Evolutionary conservation across 1,140 invertebrate genomes (phyloP).

Genomic region (Lordiphosa stackelbergi): DNA sequence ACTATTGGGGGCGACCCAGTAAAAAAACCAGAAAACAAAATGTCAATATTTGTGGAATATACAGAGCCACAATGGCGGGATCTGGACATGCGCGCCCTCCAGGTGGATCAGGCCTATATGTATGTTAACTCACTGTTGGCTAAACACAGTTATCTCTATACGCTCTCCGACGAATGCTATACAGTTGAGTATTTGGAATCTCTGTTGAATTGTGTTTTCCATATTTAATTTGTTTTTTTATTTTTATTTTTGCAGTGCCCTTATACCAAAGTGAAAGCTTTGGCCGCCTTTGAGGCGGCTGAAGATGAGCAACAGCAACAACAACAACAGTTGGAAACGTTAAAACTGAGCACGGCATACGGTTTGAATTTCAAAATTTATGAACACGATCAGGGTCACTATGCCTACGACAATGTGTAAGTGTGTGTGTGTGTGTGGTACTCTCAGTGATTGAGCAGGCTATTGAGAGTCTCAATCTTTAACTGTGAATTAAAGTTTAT

Average conservation of each 20-base stretch:
- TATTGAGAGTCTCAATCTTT: no score
- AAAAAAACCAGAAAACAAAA: conserved; percentile 11
- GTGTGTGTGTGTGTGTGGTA: conserved; percentile 53
- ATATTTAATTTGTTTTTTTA: conserved; percentile 15
- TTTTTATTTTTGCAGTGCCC: conserved; percentile 76
- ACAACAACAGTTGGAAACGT: conserved; percentile 26
- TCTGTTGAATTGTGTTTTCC: conserved; percentile 24
- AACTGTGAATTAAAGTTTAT: no score
- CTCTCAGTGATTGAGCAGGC: not conserved
- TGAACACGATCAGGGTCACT: conserved; percentile 68
- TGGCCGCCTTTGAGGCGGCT: conserved; percentile 38
- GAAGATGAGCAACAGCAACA: not conserved
- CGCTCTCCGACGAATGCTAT: conserved; percentile 65
- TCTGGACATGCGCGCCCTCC: conserved; percentile 58
- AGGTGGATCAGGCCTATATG: conserved; percentile 66
- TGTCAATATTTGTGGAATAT: conserved; percentile 68
- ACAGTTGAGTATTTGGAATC: conserved; percentile 37
- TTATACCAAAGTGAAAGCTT: conserved; percentile 75
- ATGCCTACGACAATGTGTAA: conserved; percentile 79
- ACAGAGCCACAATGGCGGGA: conserved; percentile 67
- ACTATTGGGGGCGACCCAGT: conserved; percentile 26
- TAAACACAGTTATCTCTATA: conserved; percentile 48
- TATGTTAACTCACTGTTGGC: conserved; percentile 37
- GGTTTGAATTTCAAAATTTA: conserved; percentile 73
- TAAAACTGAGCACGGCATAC: conserved; percentile 75